A percentile compares a stretch with the other conserved stretches of the same genome.
Evolutionary conservation across 2,113 vertebrate species (phyloP).

Genomic region (Melanerpes aurifrons): DNA sequence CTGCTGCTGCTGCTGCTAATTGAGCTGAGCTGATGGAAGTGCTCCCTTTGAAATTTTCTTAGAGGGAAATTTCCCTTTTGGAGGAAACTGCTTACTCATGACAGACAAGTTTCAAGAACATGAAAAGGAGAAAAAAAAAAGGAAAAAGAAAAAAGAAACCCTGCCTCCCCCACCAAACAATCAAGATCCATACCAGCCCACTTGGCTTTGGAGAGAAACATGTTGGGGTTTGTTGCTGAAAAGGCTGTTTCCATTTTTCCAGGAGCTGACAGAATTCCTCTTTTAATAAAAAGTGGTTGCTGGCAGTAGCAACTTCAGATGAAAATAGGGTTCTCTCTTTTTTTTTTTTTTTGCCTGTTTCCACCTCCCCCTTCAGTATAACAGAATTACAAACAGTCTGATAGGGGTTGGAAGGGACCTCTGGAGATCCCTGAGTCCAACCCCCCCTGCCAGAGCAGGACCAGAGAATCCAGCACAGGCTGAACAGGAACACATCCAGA

Average conservation of each 20-base stretch:
- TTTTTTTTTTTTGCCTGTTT: no score
- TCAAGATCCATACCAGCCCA: slow-evolving; percentile 13
- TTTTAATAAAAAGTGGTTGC: slow-evolving; percentile 35
- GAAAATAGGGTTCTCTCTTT: background rate
- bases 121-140: background rate
- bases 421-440: no score
- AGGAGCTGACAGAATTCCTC: slow-evolving; percentile 29
- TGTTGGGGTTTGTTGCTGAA: slow-evolving; percentile 35
- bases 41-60: slow-evolving; percentile 34
- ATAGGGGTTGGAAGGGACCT: no score
- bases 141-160: background rate
- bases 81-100: slow-evolving; percentile 30
- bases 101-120: slow-evolving; percentile 33
- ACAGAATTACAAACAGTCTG: no score
- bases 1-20: background rate
- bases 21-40: background rate
- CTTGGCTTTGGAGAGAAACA: slow-evolving; percentile 46
- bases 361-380: no score
- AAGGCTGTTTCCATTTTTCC: slow-evolving; percentile 41
- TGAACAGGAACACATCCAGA: no score
- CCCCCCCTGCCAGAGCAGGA: no score
- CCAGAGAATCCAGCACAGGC: no score
- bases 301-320: slow-evolving; percentile 33
- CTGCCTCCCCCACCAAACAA: slow-evolving; percentile 24
- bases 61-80: background rate